These are phyloP conservation scores for Isichthys henryi DNA, from an alignment of 2,113 vertebrate genomes.

Conservation along the genomic window DNA sequence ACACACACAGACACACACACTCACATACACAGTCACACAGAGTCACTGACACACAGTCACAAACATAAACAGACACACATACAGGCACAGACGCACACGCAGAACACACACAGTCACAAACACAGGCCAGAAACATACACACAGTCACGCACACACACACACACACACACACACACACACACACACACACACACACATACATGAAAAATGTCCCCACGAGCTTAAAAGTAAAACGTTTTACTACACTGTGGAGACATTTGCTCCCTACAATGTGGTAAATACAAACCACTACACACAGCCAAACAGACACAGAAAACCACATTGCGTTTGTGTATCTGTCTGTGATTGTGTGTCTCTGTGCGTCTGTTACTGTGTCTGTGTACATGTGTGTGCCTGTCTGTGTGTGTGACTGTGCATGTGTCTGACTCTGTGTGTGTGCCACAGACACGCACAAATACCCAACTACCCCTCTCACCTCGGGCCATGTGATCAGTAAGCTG, in stretches of 20 bases:
- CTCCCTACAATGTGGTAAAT: not conserved
- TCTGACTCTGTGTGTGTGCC: not conserved
- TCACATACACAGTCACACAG: too few species aligned
- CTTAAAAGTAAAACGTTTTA: too few species aligned
- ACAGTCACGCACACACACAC: too few species aligned
- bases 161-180: not conserved
- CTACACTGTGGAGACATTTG: too few species aligned
- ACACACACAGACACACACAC: too few species aligned
- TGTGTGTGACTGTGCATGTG: not conserved
- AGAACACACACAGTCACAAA: too few species aligned
- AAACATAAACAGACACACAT: not conserved
- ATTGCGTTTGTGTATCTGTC: not conserved
- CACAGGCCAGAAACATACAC: too few species aligned
- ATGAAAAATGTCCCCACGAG: too few species aligned
- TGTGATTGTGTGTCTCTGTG: not conserved
- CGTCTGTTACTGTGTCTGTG: not conserved
- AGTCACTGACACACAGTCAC: not conserved
- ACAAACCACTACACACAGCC: too few species aligned
- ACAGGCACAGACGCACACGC: not conserved
- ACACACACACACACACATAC: not conserved
- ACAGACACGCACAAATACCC: not conserved
- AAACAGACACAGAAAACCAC: too few species aligned
- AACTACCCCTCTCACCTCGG: constrained; percentile 19
- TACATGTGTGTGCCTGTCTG: not conserved
- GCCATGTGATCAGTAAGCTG: constrained; percentile 46